A percentile compares a stretch with the other conserved stretches of the same genome.
Evolutionary conservation across 2,113 vertebrate genomes (phyloP).

Genomic region (Eira barbara): DNA sequence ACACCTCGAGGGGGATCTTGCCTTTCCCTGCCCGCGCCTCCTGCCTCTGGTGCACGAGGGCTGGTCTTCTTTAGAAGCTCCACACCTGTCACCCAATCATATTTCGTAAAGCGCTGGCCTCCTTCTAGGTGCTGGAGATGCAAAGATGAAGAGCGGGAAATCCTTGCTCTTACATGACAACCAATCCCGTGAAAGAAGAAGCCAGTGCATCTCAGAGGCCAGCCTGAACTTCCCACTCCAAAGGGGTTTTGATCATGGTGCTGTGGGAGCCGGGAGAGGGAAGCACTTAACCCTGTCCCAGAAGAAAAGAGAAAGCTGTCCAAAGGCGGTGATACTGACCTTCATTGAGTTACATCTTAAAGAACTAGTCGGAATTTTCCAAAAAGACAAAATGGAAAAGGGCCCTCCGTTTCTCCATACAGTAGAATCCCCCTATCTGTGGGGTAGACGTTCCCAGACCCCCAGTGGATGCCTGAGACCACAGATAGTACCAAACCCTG

Average conservation of each 20-base stretch:
- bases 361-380: background rate
- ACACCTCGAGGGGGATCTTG: background rate
- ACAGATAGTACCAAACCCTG: background rate
- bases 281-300: background rate
- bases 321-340: background rate
- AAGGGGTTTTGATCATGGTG: background rate
- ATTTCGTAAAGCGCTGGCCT: background rate
- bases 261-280: background rate
- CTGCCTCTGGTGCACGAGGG: background rate
- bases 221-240: background rate
- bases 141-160: background rate
- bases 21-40: background rate
- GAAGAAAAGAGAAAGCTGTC: background rate
- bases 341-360: background rate
- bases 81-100: background rate
- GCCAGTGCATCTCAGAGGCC: background rate
- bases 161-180: background rate
- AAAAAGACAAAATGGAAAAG: background rate
- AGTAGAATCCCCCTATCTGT: background rate
- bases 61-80: background rate
- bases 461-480: background rate
- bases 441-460: background rate
- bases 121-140: background rate
- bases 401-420: background rate
- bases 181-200: background rate